Evolutionary conservation across 2,888 invertebrate genomes (phyloP).

Genomic region (Conus canariensis): DNA sequence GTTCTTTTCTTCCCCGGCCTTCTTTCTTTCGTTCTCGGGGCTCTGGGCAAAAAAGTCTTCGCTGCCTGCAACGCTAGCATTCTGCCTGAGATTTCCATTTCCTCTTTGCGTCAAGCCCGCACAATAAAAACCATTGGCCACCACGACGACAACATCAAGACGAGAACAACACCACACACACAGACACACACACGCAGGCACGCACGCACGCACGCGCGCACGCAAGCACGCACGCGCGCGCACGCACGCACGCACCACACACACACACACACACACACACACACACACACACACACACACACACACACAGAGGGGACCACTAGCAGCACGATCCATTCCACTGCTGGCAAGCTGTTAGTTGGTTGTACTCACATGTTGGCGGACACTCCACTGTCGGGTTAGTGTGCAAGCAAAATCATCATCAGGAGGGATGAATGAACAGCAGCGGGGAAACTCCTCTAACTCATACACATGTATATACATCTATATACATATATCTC

Average conservation of each 20-base stretch:
- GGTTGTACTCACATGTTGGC: constrained; percentile 39
- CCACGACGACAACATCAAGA: constrained; percentile 1
- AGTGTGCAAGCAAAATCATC: constrained; percentile 24
- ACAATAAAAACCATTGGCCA: not conserved
- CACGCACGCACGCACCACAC: not conserved
- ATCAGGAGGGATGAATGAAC: constrained; percentile 2
- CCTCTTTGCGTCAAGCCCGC: not conserved
- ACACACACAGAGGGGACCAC: not conserved
- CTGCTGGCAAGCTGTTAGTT: not conserved
- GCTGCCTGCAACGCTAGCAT: not conserved
- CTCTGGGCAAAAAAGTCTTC: too few species aligned
- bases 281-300: too few species aligned
- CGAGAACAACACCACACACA: not conserved
- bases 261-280: too few species aligned
- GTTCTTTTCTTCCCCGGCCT: not conserved
- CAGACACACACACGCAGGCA: not conserved
- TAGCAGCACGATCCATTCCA: not conserved
- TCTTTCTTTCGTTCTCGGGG: not conserved
- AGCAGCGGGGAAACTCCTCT: not conserved
- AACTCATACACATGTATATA: too few species aligned
- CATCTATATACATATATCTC: too few species aligned
- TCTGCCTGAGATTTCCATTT: not conserved
- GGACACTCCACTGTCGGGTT: constrained; percentile 25
- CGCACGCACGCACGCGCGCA: not conserved
- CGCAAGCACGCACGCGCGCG: not conserved